Percentiles rank a stretch among this genome's conserved stretches.
Evolutionary conservation across 2,113 vertebrate genomes (phyloP).

Genomic region (Pyrgilauda ruficollis): DNA sequence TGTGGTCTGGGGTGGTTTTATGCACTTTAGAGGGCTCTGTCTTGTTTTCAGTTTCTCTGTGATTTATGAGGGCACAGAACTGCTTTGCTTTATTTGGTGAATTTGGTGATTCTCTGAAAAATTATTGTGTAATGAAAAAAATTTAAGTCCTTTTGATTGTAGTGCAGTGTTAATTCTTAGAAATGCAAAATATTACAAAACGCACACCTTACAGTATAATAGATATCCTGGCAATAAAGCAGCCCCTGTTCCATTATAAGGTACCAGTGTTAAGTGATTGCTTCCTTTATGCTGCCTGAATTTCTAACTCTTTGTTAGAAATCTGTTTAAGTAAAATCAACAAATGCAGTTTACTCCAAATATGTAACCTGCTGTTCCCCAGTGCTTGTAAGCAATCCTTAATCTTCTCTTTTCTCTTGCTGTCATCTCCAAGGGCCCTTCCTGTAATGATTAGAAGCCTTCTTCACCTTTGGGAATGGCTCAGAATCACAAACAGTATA

Average conservation of each 20-base stretch:
- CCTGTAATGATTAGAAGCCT: slow-evolving; percentile 57
- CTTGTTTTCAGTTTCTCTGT: background rate
- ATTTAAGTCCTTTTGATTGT: background rate
- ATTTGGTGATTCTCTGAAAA: background rate
- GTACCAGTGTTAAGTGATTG: background rate
- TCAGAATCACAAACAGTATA: slow-evolving; percentile 36
- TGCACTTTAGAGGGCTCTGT: background rate
- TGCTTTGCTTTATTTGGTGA: background rate
- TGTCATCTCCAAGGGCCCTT: slow-evolving; percentile 21
- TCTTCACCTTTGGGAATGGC: slow-evolving; percentile 4
- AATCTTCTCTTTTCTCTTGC: slow-evolving; percentile 11
- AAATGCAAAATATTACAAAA: background rate
- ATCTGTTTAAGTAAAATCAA: background rate
- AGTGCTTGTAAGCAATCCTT: background rate
- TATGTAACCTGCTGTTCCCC: background rate
- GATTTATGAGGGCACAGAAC: background rate
- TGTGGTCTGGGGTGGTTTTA: accelerated
- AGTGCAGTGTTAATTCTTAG: background rate
- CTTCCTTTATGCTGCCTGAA: background rate
- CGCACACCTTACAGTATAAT: background rate
- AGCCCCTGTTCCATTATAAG: background rate
- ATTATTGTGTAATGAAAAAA: background rate
- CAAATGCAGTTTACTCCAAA: background rate
- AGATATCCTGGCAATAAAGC: background rate
- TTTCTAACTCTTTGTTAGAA: background rate